Evolutionary conservation across 1,140 invertebrate species (phyloP), one percentile per base, ranked within the genome.

Genomic region (Helicorthomorpha holstii): DNA sequence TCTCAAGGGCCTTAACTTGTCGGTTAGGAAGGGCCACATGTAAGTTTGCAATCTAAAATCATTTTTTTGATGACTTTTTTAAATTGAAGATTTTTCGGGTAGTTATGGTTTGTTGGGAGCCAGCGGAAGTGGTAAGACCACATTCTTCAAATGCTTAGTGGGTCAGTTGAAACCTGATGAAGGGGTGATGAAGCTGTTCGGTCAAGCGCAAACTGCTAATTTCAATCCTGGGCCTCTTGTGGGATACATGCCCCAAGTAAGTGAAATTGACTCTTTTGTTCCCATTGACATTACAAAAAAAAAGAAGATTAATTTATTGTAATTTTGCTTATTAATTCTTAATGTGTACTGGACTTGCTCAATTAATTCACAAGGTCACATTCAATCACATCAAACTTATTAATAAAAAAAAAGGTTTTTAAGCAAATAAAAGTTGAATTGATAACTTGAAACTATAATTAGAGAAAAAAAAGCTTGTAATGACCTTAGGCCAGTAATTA

Each of bases 11-110:
- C 76, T 92, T 22, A 85, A 82, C 67, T 87, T 92, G 82, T 87
- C 85, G 38, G 87, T 92, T 42, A 81, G 82, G 47, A 88, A 88
- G 67, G 87, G 87, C 54, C 82, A 83, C 44, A 92, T 91, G 84
- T 89, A 70, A 85, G 83, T 81, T 62, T 25, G 27, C 29, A 34
- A 16, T 7, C 16, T 7, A 34, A 34, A 34, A 34, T 34, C n/a
- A n/a, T n/a, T n/a, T n/a, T 34, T 34, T 34, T 34, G 7, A 34
- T 7, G 7, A 34, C 29, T 34, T 34, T 34, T 34, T 34, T 34
- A 34, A 7, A 34, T 7, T 7, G 29, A 7, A 7, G 7, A 34
- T 34, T 7, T 34, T 34, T 16, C 7, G n/a, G n/a, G 69, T 27
- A 88, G 85, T 64, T 91, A 90, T 63, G 86, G 86, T 55, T 72